Evolutionary conservation across 2,888 invertebrate species (phyloP), one percentile per base, ranked within the genome.

Genomic region (Temnothorax rugatulus): DNA sequence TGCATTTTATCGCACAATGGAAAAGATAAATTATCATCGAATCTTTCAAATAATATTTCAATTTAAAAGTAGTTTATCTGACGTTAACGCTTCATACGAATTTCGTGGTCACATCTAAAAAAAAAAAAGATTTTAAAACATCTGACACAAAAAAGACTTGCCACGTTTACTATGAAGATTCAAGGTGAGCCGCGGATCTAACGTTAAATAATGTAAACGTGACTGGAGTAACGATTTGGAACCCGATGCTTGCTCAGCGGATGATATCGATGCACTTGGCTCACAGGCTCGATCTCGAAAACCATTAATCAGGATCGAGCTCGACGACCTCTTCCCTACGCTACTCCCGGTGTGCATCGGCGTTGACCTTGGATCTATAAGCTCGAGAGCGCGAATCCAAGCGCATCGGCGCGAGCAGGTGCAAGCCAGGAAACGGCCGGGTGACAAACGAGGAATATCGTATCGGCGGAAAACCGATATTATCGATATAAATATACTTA

Each of bases 251-350:
- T 18, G 63, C 34, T 61, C 25, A 76, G 13, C 21, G 66, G 21
- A 47, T 4, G 38, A 11, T 50, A 90, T 90, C 88, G 84, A 88
- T 76, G 89, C 66, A 84, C 85, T 77, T 85, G 69, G 68, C 71
- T 21, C 81, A 57, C 1, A 71, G 83, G 57, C 84, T 87, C 84
- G 87, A 89, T 90, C 89, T 82, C 81, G 79, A 83, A 50, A 77
- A 86, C 85, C 88, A 90, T 90, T 90, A 90, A 90, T 90, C 90
- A 90, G 86, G 86, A 89, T 90, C 89, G 90, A 90, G 84, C 88
- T 18, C 77, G 89, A 88, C 86, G 84, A 89, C 87, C 86, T 86
- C 89, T 85, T 84, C 87, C 71, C 84, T 73, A 77, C 25, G 83
- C 79, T 83, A 75, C 84, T 87, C 86, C 69, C 75, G 73, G 82